Base-by-base conservation (phyloP, 2,797 vertebrate species). In the Buphagus erythrorhynchus region DNA sequence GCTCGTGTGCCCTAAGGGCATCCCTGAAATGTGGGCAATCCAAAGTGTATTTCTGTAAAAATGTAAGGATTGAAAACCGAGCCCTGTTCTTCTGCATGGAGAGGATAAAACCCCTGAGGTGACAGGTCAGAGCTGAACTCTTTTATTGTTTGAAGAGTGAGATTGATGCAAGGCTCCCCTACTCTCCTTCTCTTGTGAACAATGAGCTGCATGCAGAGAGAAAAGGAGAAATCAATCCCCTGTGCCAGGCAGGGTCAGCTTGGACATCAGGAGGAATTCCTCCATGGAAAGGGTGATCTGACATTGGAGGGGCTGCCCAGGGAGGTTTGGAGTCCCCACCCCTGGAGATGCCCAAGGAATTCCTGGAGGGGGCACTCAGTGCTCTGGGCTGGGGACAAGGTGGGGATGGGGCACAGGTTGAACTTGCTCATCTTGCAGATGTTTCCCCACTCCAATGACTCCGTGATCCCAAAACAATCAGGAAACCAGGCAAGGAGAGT, bases 311-410 rank as follows among this genome's bases (percentile, higher is more conserved):
- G 7, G 55, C 22, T 62, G 42, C 69, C 48, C 55, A 42, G 35
- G 28, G 8, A 5, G 24, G 28, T 6, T 15, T 63, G 78, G 49
- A 6, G 3, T 51, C 1, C 19, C 43, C n/a, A 38, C 10, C 20
- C 28, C 36, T 76, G 63, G 6, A 75, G 24, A 8, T 21, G 42
- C 6, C 35, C 62, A 17, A 20, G 77, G 42, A 48, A 54, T 1
- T 4, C 1, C 25, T 48, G 54, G 48, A 14, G 0, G 5, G 38
- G 71, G 6, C 55, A 25, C 62, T 62, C 18, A 18, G 38, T 0
- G 54, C 40, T 17, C 63, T 17, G 65, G 25, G 29, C 54, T 14
- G 63, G 29, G 29, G 25, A 77, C 83, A 46, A 10, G 54, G 24
- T 69, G 40, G 10, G 21, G 3, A 36, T 7, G 0, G 2, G 13